These are phyloP conservation scores for Protosalanx chinensis DNA, from an alignment of 2,797 vertebrate genomes.

Conservation along the genomic window DNA sequence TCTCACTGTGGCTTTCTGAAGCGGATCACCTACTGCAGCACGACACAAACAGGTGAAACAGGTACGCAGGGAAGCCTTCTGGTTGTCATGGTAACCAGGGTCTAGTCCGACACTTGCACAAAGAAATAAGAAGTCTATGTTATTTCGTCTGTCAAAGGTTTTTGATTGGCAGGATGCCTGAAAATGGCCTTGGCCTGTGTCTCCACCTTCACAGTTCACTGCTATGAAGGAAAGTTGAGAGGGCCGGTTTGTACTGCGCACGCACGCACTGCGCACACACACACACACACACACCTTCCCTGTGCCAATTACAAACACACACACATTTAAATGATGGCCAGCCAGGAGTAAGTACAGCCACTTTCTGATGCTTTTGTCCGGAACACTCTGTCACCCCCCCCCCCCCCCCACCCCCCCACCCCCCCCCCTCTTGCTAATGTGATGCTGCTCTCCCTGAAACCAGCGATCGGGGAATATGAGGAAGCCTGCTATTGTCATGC, in stretches of 20 bases:
- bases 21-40: slow-evolving; percentile 3
- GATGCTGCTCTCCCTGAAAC: slow-evolving; percentile 4
- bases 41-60: slow-evolving; percentile 43
- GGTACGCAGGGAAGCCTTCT: slow-evolving; percentile 20
- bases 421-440: slow-evolving; percentile 1
- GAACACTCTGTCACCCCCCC: not conserved
- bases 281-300: not conserved
- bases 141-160: too few relatives aligned
- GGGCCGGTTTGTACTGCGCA: too few relatives aligned
- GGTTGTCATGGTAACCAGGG: slow-evolving; percentile 8
- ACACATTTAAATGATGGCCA: slow-evolving; percentile 1
- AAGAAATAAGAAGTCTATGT: not conserved
- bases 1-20: too few relatives aligned
- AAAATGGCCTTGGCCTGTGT: too few relatives aligned
- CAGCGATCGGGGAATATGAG: slow-evolving; percentile 7
- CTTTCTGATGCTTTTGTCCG: slow-evolving; percentile 7
- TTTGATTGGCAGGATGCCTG: too few relatives aligned
- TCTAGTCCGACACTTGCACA: slow-evolving; percentile 15
- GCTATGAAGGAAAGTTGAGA: slow-evolving; percentile 1
- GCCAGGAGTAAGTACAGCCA: slow-evolving; percentile 18
- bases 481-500: slow-evolving; percentile 10
- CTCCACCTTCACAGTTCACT: slow-evolving; percentile 1
- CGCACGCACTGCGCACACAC: too few relatives aligned
- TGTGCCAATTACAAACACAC: not conserved
- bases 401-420: not conserved